Percentiles rank a stretch among this genome's conserved stretches.
Evolutionary conservation across 2,888 invertebrate genomes (phyloP).

Genomic region (Polydesmus complanatus): DNA sequence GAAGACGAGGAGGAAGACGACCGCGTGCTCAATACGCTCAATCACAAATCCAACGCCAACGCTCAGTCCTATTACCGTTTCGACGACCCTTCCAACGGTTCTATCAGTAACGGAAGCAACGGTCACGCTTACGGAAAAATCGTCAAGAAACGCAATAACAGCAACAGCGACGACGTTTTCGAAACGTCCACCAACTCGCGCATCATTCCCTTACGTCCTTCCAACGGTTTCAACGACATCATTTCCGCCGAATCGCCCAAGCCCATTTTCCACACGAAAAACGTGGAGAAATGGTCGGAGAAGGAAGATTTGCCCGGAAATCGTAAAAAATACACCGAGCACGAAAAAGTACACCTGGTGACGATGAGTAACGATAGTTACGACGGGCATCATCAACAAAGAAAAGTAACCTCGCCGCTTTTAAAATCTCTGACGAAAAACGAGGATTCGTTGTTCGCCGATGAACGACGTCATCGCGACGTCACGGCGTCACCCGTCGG

Average conservation of each 20-base stretch:
- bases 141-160: neutral
- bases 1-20: neutral
- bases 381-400: neutral
- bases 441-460: neutral
- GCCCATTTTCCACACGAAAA: neutral
- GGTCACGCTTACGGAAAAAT: neutral
- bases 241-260: neutral
- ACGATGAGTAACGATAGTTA: neutral
- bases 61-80: neutral
- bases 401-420: neutral
- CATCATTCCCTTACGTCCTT: neutral
- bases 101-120: neutral
- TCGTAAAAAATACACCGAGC: slow-evolving; percentile 8
- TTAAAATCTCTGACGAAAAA: neutral
- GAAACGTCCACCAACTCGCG: neutral
- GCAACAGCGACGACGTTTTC: neutral
- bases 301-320: slow-evolving; percentile 8
- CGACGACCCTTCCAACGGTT: neutral
- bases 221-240: no score
- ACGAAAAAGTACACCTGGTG: slow-evolving; percentile 8
- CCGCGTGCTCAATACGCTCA: neutral
- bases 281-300: slow-evolving; percentile 14
- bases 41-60: neutral
- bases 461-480: neutral
- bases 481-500: neutral